Percentiles rank a stretch among this genome's conserved stretches.
Conservation (phyloP, 1,140 invertebrate species). For the Akabosia matsudoensis region DNA sequence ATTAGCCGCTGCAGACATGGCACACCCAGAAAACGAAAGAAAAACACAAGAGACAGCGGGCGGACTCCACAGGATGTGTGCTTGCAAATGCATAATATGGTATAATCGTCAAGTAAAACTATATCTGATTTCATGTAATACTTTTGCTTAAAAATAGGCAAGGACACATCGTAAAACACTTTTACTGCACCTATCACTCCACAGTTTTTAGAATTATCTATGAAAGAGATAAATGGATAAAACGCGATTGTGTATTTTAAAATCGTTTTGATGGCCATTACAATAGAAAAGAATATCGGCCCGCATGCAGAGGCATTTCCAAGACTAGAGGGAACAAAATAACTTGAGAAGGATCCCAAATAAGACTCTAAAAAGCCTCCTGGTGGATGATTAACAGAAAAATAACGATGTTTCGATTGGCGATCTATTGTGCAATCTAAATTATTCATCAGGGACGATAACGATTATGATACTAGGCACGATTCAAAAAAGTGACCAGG, state of each 20-base stretch:
- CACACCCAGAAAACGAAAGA: conserved; percentile 21
- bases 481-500: background rate
- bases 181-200: background rate
- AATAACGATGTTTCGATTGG: background rate
- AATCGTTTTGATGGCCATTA: too few species aligned
- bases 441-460: background rate
- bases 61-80: conserved; percentile 11
- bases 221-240: background rate
- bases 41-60: conserved; percentile 19
- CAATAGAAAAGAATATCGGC: background rate
- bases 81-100: background rate
- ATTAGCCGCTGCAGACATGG: conserved; percentile 2
- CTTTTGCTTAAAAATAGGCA: too few species aligned
- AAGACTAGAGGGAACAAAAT: background rate
- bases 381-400: background rate
- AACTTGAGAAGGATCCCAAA: background rate
- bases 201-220: background rate
- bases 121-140: too few species aligned
- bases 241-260: too few species aligned
- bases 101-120: too few species aligned
- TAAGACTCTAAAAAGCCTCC: background rate
- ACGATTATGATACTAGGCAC: background rate
- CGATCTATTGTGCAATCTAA: conserved; percentile 9
- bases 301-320: conserved; percentile 13
- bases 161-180: too few species aligned